These are phyloP conservation scores for Harpagoxenus sublaevis DNA, from an alignment of 2,888 invertebrate genomes.

Conservation along the genomic window DNA sequence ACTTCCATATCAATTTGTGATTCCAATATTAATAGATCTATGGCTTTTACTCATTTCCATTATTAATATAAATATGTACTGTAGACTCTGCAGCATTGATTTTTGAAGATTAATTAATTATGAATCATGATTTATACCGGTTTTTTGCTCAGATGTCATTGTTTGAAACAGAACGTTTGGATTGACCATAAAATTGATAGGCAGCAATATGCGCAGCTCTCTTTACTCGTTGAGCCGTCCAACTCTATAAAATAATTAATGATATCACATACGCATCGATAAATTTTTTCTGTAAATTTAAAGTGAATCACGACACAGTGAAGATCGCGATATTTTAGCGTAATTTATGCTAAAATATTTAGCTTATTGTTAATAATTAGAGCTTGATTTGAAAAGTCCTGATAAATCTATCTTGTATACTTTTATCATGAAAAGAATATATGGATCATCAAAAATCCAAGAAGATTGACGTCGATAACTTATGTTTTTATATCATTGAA, in stretches of 20 bases:
- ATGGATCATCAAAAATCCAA: neutral
- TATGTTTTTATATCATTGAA: slow-evolving; percentile 10
- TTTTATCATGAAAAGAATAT: neutral
- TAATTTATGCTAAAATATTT: neutral
- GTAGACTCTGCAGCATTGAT: neutral
- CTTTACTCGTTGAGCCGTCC: neutral
- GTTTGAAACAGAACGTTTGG: neutral
- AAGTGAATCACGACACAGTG: neutral
- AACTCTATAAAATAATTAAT: neutral
- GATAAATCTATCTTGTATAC: neutral
- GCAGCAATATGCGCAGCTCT: neutral
- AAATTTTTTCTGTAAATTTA: neutral
- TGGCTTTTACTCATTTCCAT: neutral
- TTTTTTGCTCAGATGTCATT: neutral
- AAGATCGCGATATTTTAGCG: neutral
- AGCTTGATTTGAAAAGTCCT: neutral
- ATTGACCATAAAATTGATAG: neutral
- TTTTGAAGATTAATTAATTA: slow-evolving; percentile 5
- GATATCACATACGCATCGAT: neutral
- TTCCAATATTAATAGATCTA: neutral
- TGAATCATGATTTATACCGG: neutral
- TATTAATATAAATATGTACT: neutral
- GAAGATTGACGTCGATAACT: neutral
- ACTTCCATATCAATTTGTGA: slow-evolving; percentile 35
- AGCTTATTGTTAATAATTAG: neutral